Evolutionary conservation across 1,140 invertebrate species (phyloP).

Genomic region (Apis dorsata): DNA sequence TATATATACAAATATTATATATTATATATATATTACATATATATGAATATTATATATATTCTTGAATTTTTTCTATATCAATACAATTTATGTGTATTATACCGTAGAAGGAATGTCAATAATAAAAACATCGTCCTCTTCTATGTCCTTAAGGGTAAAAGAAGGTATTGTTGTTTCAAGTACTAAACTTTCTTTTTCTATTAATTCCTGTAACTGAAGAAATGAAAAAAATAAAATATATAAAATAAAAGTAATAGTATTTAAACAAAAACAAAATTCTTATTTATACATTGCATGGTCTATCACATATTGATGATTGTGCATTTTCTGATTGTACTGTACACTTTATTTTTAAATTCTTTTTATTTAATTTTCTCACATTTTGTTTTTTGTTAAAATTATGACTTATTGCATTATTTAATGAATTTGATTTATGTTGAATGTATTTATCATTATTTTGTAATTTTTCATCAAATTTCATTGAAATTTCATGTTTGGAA

Average conservation of each 20-base stretch:
- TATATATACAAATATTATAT: too few species aligned
- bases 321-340: neutral
- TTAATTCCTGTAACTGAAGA: slow-evolving; percentile 27
- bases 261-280: neutral
- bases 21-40: too few species aligned
- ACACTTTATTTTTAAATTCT: too few species aligned
- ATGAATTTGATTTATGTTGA: neutral
- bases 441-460: neutral
- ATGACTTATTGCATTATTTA: neutral
- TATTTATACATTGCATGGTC: slow-evolving; percentile 31
- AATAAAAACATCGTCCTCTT: slow-evolving; percentile 22
- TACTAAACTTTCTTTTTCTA: slow-evolving; percentile 5
- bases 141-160: slow-evolving; percentile 8
- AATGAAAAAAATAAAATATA: neutral
- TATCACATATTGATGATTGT: neutral
- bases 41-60: too few species aligned
- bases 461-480: neutral
- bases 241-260: neutral
- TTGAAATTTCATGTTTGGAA: neutral
- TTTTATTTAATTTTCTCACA: neutral
- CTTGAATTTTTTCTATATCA: neutral
- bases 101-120: slow-evolving; percentile 27
- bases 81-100: neutral
- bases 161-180: slow-evolving; percentile 1
- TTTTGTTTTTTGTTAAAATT: neutral